A percentile compares a stretch with the other conserved stretches of the same genome.
phyloP scores from a whole-genome alignment of 2,797 vertebrate species.

The Harpagifer antarcticus region DNA sequence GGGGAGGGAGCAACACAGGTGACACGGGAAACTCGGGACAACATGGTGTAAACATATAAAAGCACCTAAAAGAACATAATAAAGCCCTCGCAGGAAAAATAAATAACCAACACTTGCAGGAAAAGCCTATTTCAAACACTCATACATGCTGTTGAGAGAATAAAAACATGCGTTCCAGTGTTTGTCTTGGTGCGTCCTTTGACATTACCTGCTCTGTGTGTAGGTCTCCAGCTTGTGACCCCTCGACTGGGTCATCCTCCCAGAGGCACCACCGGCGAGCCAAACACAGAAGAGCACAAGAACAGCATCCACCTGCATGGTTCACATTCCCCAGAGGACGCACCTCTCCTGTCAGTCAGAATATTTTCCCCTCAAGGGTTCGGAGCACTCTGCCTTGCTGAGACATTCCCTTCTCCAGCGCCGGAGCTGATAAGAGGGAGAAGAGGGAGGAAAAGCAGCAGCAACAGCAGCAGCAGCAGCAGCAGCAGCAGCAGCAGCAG shows the following conservation, averaged over 20 bases:
- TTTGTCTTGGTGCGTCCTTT: not conserved
- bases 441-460: conserved; percentile 50
- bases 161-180: not conserved
- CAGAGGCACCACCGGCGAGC: conserved; percentile 68
- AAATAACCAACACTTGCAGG: conserved; percentile 1
- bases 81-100: not conserved
- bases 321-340: conserved; percentile 79
- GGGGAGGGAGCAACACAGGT: conserved; percentile 61
- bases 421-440: conserved; percentile 56
- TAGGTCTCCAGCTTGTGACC: conserved; percentile 81
- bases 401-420: conserved; percentile 78
- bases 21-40: conserved; percentile 66
- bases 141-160: not conserved
- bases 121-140: not conserved
- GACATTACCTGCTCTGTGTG: conserved; percentile 85
- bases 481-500: conserved; percentile 52
- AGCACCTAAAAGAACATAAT: conserved; percentile 16
- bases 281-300: conserved; percentile 81
- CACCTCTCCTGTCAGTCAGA: conserved; percentile 75
- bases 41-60: conserved; percentile 52
- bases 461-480: conserved; percentile 56
- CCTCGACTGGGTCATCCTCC: conserved; percentile 71
- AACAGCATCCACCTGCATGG: conserved; percentile 84
- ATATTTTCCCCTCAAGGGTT: conserved; percentile 63
- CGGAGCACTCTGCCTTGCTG: conserved; percentile 67